phyloP scores from a whole-genome alignment of 2,797 vertebrate genomes.

The Myripristis jacobus region DNA sequence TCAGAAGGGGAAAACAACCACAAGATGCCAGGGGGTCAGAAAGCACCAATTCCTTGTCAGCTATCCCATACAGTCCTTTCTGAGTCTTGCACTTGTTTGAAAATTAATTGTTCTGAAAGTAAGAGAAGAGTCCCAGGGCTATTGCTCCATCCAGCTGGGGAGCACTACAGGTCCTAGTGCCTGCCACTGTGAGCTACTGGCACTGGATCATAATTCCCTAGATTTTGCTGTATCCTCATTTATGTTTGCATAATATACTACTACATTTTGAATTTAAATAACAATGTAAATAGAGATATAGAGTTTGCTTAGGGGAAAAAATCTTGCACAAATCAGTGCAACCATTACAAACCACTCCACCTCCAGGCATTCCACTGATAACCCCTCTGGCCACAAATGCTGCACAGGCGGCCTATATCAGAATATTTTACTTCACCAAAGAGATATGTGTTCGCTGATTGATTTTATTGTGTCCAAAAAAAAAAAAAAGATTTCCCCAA shows the following conservation, averaged over 20 bases:
- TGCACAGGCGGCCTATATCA: conserved; percentile 8
- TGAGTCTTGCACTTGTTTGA: conserved; percentile 81
- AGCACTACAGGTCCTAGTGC: conserved; percentile 84
- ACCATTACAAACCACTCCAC: conserved; percentile 17
- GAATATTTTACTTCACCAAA: conserved; percentile 12
- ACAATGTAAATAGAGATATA: too few relatives aligned
- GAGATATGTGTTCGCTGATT: neutral
- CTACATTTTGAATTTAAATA: too few relatives aligned
- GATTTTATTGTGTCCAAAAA: conserved; percentile 13
- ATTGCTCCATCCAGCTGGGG: conserved; percentile 31
- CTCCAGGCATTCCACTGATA: conserved; percentile 51
- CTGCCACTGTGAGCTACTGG: conserved; percentile 15
- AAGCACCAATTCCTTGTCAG: conserved; percentile 57
- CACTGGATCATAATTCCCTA: neutral
- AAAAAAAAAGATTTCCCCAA: neutral
- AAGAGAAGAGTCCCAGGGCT: conserved; percentile 71
- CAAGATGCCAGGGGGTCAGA: conserved; percentile 48
- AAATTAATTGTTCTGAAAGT: conserved; percentile 82
- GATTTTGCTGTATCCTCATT: too few relatives aligned
- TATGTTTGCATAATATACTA: too few relatives aligned
- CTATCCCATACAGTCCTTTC: conserved; percentile 70
- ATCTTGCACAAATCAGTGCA: too few relatives aligned
- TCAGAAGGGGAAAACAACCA: conserved; percentile 43
- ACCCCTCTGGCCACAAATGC: conserved; percentile 22
- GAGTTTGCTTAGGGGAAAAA: too few relatives aligned